These are phyloP conservation scores for Lepidurus packardi DNA, from an alignment of 1,140 invertebrate species.

Conservation along the genomic window DNA sequence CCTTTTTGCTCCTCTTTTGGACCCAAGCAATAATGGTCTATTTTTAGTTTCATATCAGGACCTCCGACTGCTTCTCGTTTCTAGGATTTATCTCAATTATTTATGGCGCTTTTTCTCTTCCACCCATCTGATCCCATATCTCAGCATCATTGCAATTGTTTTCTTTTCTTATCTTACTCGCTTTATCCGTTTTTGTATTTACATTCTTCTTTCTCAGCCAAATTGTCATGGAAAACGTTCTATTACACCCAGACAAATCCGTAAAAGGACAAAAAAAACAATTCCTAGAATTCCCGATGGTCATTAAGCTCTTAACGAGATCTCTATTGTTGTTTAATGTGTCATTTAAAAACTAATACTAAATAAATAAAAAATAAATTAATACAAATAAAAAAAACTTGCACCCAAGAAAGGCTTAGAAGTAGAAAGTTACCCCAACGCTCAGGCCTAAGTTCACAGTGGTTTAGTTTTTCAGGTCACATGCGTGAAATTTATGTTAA, in stretches of 20 bases:
- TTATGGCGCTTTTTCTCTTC: neutral
- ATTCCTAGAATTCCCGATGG: neutral
- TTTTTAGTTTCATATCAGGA: neutral
- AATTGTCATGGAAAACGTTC: neutral
- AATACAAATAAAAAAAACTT: too few relatives aligned
- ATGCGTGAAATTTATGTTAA: too few relatives aligned
- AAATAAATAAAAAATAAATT: too few relatives aligned
- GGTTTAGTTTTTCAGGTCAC: too few relatives aligned
- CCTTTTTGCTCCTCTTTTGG: neutral
- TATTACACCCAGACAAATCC: neutral
- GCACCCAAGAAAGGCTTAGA: too few relatives aligned
- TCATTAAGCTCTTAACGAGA: neutral
- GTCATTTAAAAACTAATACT: neutral
- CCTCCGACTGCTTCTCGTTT: neutral
- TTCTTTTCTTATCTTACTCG: too few relatives aligned
- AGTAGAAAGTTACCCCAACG: too few relatives aligned
- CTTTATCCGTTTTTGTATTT: too few relatives aligned
- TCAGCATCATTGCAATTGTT: too few relatives aligned
- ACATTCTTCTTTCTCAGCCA: too few relatives aligned
- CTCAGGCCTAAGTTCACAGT: too few relatives aligned
- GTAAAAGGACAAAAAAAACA: neutral
- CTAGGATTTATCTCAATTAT: neutral
- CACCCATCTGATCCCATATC: too few relatives aligned
- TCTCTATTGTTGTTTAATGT: neutral
- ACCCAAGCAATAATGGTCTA: neutral